phyloP scores from a whole-genome alignment of 1,140 invertebrate species.

The Bombus consobrinus region DNA sequence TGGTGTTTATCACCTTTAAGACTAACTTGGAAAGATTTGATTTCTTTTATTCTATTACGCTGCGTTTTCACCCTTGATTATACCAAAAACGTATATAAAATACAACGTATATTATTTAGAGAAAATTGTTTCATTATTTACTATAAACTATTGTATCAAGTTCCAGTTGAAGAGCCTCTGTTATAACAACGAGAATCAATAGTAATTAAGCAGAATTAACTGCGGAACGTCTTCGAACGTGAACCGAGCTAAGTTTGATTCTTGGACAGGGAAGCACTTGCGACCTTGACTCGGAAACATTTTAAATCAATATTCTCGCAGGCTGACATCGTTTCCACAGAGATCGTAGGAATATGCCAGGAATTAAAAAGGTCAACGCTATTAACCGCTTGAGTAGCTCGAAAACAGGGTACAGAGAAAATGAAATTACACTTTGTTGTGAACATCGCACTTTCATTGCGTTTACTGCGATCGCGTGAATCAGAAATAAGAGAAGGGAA shows the following conservation, averaged over 20 bases:
- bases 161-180: neutral
- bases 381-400: neutral
- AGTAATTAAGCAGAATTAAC: neutral
- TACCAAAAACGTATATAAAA: neutral
- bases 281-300: conserved; percentile 1
- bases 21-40: neutral
- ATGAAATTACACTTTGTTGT: conserved; percentile 23
- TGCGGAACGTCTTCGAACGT: no score
- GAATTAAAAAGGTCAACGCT: conserved; percentile 6
- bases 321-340: neutral
- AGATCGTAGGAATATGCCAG: neutral
- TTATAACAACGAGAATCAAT: neutral
- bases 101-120: neutral
- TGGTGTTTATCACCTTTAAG: neutral
- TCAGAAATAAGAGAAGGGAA: neutral
- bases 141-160: neutral
- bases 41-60: neutral
- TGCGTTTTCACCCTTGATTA: neutral
- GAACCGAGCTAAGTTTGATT: neutral
- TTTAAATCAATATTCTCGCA: neutral
- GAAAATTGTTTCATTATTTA: neutral
- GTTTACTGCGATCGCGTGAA: neutral
- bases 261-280: neutral
- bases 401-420: neutral
- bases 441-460: neutral